Conservation (phyloP, 2,888 invertebrate species). For the Lycia hirtaria region DNA sequence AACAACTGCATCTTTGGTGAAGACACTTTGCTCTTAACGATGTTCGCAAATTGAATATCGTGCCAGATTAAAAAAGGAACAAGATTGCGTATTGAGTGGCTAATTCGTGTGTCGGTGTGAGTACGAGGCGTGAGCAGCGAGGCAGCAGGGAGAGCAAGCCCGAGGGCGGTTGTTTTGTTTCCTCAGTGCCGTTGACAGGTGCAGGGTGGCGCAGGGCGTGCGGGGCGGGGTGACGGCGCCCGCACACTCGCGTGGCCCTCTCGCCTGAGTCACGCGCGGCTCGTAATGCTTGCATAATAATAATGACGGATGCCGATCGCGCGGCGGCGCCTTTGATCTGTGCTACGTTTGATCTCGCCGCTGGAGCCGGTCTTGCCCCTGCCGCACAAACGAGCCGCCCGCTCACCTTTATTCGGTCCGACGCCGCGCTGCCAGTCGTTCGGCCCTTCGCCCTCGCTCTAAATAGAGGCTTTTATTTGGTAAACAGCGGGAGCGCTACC, state of each 20-base stretch:
- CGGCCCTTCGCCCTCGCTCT: conserved; percentile 83
- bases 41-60: conserved; percentile 54
- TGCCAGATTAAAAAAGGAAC: conserved; percentile 56
- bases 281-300: conserved; percentile 86
- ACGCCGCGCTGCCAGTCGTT: conserved; percentile 74
- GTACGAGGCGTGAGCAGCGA: no score
- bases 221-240: conserved; percentile 62
- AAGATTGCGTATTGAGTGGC: conserved; percentile 54
- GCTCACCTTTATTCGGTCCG: conserved; percentile 83
- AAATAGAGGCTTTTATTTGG: conserved; percentile 83
- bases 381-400: conserved; percentile 82
- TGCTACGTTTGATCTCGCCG: conserved; percentile 82
- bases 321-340: conserved; percentile 84
- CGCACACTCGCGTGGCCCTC: conserved; percentile 84
- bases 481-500: conserved; percentile 82
- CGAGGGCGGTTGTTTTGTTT: conserved; percentile 55
- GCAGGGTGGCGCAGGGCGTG: conserved; percentile 57
- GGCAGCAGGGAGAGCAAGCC: conserved; percentile 37
- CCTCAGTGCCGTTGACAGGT: conserved; percentile 61
- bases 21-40: conserved; percentile 35
- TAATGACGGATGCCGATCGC: conserved; percentile 86
- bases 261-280: conserved; percentile 84
- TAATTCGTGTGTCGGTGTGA: conserved; percentile 54
- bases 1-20: conserved; percentile 42
- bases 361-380: conserved; percentile 81